Conservation (phyloP, 1,140 invertebrate genomes). For the Zaprionus tsacasi region DNA sequence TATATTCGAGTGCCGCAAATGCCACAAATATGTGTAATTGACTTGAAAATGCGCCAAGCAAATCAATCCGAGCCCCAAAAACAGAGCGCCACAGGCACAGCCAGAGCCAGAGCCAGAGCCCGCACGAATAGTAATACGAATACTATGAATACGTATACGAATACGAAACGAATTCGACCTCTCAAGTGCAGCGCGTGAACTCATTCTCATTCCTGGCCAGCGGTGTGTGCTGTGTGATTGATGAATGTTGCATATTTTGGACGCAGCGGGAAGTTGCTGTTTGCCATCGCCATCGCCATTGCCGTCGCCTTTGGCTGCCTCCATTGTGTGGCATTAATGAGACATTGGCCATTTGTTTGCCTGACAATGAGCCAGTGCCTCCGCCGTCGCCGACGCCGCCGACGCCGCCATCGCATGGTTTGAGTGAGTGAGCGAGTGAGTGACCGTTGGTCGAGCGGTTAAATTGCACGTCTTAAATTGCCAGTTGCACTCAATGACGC, state of each 20-base stretch:
- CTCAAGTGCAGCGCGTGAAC: constrained; percentile 79
- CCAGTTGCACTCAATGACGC: constrained; percentile 52
- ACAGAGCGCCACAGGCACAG: constrained; percentile 11
- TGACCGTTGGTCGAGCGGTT: constrained; percentile 14
- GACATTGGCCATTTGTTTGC: constrained; percentile 78
- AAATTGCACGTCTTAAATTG: constrained; percentile 58
- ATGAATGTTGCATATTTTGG: constrained; percentile 82
- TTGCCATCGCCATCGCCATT: constrained; percentile 22
- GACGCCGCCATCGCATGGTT: too few relatives aligned
- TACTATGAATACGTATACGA: constrained; percentile 5
- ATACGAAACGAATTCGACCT: constrained; percentile 54
- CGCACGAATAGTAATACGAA: constrained; percentile 1
- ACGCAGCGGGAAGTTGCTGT: constrained; percentile 47
- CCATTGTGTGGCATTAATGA: constrained; percentile 80
- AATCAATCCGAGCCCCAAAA: constrained; percentile 67
- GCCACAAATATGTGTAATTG: constrained; percentile 82
- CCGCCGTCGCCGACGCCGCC: too few relatives aligned
- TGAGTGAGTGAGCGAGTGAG: neutral
- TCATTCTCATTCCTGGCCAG: constrained; percentile 72
- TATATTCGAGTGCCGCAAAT: constrained; percentile 77
- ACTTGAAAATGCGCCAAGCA: constrained; percentile 77
- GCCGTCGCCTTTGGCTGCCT: constrained; percentile 55
- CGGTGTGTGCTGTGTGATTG: constrained; percentile 67
- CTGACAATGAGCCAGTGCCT: constrained; percentile 57
- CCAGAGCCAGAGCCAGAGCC: neutral